Conservation (phyloP, 2,797 vertebrate species). For the Helostoma temminkii region DNA sequence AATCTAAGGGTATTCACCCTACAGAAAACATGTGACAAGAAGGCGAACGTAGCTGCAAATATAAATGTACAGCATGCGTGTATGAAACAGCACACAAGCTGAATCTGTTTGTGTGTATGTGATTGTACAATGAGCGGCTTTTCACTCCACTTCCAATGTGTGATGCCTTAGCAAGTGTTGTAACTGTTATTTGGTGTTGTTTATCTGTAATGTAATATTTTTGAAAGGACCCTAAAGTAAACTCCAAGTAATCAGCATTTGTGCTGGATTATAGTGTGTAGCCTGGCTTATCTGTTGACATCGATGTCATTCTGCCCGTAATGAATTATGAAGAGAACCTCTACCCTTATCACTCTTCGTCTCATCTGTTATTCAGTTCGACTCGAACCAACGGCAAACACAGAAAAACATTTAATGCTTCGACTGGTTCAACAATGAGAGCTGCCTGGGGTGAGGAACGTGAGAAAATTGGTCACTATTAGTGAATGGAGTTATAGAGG, state of each 20-base stretch:
- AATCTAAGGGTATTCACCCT: conserved; percentile 6
- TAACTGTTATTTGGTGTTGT: conserved; percentile 35
- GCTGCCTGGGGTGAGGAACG: conserved; percentile 2
- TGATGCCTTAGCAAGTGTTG: not conserved
- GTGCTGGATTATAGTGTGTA: conserved; percentile 30
- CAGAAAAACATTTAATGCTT: too few species aligned
- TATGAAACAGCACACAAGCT: conserved; percentile 12
- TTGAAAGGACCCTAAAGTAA: conserved; percentile 12
- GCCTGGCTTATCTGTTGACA: conserved; percentile 26
- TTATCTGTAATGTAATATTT: conserved; percentile 23
- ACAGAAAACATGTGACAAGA: conserved; percentile 26
- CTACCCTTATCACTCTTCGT: conserved; percentile 22
- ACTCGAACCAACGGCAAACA: conserved; percentile 20
- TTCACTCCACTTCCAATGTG: conserved; percentile 32
- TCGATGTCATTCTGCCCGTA: conserved; percentile 11
- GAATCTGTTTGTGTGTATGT: conserved; percentile 24
- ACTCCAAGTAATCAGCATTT: conserved; percentile 5
- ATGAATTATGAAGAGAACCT: conserved; percentile 46
- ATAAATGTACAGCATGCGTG: too few species aligned
- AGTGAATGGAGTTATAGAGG: too few species aligned
- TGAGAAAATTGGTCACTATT: too few species aligned
- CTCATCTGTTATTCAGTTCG: conserved; percentile 33
- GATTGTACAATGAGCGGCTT: conserved; percentile 30
- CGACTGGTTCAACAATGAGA: too few species aligned
- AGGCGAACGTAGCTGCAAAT: conserved; percentile 10